Evolutionary conservation across 2,888 invertebrate species (phyloP).

Genomic region (Temnothorax ravouxi): DNA sequence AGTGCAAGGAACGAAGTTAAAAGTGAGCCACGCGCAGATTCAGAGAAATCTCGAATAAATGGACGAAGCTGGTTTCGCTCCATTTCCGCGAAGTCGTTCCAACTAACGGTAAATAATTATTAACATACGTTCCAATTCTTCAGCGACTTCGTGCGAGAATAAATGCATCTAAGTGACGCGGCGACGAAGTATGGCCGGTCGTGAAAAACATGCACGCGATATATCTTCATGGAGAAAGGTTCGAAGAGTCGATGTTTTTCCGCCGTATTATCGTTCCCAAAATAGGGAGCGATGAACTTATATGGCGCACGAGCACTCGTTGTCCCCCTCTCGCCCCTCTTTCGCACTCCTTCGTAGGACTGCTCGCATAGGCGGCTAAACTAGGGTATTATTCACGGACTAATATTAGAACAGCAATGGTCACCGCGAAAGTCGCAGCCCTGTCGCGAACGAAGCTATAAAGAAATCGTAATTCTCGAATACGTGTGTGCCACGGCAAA

Average conservation of each 20-base stretch:
- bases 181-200: background rate
- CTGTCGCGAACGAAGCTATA: conserved; percentile 47
- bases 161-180: background rate
- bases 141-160: conserved; percentile 4
- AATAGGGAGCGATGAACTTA: conserved; percentile 52
- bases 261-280: conserved; percentile 48
- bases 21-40: conserved; percentile 9
- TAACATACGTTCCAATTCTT: conserved; percentile 39
- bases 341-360: conserved; percentile 44
- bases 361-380: conserved; percentile 58
- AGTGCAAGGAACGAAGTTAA: conserved; percentile 2
- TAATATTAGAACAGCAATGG: conserved; percentile 77
- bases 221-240: background rate
- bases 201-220: background rate
- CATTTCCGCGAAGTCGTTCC: conserved; percentile 41
- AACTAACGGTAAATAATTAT: conserved; percentile 40
- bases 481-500: background rate
- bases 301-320: conserved; percentile 47
- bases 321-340: conserved; percentile 30
- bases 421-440: conserved; percentile 66
- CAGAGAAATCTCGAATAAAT: conserved; percentile 41
- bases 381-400: conserved; percentile 74
- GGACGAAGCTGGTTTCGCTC: conserved; percentile 43
- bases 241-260: conserved; percentile 27
- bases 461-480: conserved; percentile 47